Conservation (phyloP, 2,888 invertebrate species). For the Drosophila paucipuncta region DNA sequence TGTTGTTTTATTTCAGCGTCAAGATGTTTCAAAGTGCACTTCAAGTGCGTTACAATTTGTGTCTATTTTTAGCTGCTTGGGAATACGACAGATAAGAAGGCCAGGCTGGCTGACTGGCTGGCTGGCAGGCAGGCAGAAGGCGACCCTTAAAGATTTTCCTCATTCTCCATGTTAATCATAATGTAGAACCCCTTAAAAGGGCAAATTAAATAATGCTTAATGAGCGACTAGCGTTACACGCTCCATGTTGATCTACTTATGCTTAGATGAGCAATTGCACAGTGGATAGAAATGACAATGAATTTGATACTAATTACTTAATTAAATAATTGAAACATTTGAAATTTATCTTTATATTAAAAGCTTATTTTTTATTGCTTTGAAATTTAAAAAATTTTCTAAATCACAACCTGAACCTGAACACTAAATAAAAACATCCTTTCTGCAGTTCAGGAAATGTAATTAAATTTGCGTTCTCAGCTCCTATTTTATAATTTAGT, state of each 20-base stretch:
- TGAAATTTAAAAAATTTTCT: background rate
- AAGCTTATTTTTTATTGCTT: background rate
- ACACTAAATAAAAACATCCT: background rate
- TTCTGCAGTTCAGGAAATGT: background rate
- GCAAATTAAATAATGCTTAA: conserved; percentile 55
- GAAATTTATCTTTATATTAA: background rate
- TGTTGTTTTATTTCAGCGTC: conserved; percentile 62
- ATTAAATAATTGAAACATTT: background rate
- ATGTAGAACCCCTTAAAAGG: conserved; percentile 23
- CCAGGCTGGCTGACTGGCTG: background rate
- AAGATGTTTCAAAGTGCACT: conserved; percentile 77
- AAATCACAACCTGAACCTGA: background rate
- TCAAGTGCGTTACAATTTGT: conserved; percentile 72
- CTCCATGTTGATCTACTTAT: conserved; percentile 17
- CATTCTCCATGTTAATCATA: conserved; percentile 31
- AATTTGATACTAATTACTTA: background rate
- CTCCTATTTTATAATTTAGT: background rate
- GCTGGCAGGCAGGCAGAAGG: background rate
- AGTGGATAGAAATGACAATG: conserved; percentile 11
- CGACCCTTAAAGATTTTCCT: conserved; percentile 21
- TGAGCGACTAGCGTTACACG: conserved; percentile 44
- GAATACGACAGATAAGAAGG: conserved; percentile 59
- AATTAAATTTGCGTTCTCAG: background rate
- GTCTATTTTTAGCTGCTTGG: conserved; percentile 74
- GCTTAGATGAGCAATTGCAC: conserved; percentile 17